Base-by-base conservation (phyloP, 2,113 vertebrate species). In the Ascaphus truei region DNA sequence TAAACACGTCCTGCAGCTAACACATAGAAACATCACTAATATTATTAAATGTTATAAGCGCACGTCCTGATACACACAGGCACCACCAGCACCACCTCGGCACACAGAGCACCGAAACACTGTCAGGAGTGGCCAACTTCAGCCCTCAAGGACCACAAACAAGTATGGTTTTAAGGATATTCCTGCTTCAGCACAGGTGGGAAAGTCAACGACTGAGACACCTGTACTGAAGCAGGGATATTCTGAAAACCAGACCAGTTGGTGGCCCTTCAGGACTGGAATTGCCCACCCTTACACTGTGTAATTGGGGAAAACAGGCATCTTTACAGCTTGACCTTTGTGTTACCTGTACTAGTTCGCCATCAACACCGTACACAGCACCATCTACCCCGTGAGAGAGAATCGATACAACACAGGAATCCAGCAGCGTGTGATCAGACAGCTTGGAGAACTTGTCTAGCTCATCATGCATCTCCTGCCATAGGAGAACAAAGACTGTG, bases 341-440 rank as follows among this genome's bases (percentile, higher is more conserved):
- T n/a, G n/a, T 7, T 72, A 98, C 96, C 92, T 93, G 83, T 27
- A 99, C 80, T 4, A 96, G 84, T 51, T 90, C 84, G 59, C 95
- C 96, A 5, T 99, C 96, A 27, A 85, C 90, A 34, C 97, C 96
- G 2, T 98, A 99, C 73, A 98, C 57, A 0, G 90, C 92, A 29
- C 96, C 97, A 15, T 99, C 96, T 47, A 95, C 86, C 11, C 97
- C 97, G 0, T 99, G 97, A 1, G 97, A 99, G 18, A 98, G 92
- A 43, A 99, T 81, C 58, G 95, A 95, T 62, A 98, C 89, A 48
- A 93, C 85, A 74, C 92, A 92, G 65, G 95, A 94, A 86, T 98
- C 93, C 13, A 81, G 78, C 11, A 75, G 56, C 7, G 63, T 80
- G 73, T 98, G 96, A 11, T 86, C 85, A 2, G 73, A 76, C 1